Evolutionary conservation across 2,797 vertebrate species (phyloP).

Genomic region (Bryconaethiops microstoma): DNA sequence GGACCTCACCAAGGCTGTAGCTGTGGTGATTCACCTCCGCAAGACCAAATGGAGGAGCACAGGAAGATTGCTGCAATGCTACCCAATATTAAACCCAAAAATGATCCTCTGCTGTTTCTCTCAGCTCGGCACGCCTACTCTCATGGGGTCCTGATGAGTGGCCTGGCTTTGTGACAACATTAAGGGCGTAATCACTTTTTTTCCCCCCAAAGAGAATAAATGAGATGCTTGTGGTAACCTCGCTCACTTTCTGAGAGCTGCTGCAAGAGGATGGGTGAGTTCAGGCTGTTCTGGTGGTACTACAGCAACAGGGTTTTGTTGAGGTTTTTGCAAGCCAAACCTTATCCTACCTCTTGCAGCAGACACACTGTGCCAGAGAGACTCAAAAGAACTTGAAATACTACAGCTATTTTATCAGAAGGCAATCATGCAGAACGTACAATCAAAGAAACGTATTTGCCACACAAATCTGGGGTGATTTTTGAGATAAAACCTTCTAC

Average conservation of each 20-base stretch:
- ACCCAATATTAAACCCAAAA: constrained; percentile 63
- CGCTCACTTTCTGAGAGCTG: constrained; percentile 53
- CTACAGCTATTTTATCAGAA: background rate
- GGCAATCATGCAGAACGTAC: background rate
- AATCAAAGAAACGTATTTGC: background rate
- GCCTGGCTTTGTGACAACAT: constrained; percentile 73
- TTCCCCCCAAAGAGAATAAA: constrained; percentile 63
- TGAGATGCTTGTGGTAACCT: constrained; percentile 66
- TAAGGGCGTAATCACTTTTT: constrained; percentile 69
- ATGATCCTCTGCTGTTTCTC: constrained; percentile 71
- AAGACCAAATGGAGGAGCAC: constrained; percentile 22
- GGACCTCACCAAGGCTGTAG: constrained; percentile 12
- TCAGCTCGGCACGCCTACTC: constrained; percentile 76
- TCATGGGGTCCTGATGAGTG: constrained; percentile 75
- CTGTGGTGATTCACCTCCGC: constrained; percentile 37
- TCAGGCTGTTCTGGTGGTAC: constrained; percentile 1
- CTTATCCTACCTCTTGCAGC: background rate
- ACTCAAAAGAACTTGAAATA: background rate
- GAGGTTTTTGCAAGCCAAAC: constrained; percentile 5
- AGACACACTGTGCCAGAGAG: background rate
- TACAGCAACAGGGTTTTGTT: constrained; percentile 4
- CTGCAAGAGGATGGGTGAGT: constrained; percentile 21
- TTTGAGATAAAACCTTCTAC: background rate
- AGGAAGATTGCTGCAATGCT: constrained; percentile 46
- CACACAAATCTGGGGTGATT: background rate